Conservation (phyloP, 2,113 vertebrate species). For the Calyptomena viridis region DNA sequence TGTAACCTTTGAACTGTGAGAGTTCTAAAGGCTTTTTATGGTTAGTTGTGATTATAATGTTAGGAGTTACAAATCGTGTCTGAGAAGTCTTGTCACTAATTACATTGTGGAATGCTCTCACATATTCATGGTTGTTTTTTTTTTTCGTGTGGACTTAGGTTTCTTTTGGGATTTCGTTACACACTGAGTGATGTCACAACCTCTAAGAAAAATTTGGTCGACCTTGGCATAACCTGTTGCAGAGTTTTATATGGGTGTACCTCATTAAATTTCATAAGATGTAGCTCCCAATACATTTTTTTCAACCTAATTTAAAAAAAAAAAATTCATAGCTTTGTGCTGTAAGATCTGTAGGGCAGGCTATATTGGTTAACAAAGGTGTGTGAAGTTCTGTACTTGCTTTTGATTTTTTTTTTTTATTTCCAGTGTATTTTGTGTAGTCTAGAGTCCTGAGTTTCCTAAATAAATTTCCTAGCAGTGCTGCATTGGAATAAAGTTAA, state of each 20-base stretch:
- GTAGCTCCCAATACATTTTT: accelerated
- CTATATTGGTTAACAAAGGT: background rate
- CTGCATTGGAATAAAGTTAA: background rate
- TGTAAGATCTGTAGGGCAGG: background rate
- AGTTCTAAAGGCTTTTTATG: constrained; percentile 7
- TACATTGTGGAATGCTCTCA: background rate
- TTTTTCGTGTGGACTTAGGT: background rate
- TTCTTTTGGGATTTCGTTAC: background rate
- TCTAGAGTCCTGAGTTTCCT: background rate
- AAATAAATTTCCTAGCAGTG: background rate
- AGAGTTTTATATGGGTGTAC: background rate
- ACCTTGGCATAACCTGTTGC: background rate
- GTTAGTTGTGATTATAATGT: background rate
- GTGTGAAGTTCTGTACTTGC: background rate
- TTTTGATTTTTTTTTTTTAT: background rate
- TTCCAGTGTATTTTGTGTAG: background rate
- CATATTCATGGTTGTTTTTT: background rate
- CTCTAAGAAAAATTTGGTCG: background rate
- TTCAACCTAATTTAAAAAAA: background rate
- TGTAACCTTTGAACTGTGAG: background rate
- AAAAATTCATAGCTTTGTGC: background rate
- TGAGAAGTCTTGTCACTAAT: background rate
- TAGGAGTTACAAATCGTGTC: background rate
- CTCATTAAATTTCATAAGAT: background rate
- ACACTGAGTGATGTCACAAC: background rate